Evolutionary conservation across 2,888 invertebrate species (phyloP).

Genomic region (Zaprionus obscuricornis): DNA sequence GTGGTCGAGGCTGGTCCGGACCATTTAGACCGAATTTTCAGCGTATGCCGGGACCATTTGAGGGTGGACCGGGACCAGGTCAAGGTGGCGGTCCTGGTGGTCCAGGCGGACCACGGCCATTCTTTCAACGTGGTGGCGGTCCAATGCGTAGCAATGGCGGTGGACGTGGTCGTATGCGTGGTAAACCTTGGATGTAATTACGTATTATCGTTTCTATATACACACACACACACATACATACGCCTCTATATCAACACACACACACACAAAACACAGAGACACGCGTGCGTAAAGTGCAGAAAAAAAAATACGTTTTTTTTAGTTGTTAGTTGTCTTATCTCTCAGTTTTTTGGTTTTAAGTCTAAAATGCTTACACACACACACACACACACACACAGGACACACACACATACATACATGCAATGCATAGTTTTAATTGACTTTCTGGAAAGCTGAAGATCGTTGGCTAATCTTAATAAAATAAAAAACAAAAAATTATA

Average conservation of each 20-base stretch:
- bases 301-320: no score
- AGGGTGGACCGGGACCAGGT: slow-evolving; percentile 42
- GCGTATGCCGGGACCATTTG: slow-evolving; percentile 63
- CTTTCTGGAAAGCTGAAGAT: slow-evolving; percentile 28
- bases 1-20: slow-evolving; percentile 69
- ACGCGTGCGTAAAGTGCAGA: no score
- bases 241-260: slow-evolving; percentile 20
- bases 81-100: slow-evolving; percentile 60
- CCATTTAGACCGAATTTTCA: slow-evolving; percentile 71
- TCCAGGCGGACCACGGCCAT: slow-evolving; percentile 73
- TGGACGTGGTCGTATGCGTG: slow-evolving; percentile 80
- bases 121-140: slow-evolving; percentile 56
- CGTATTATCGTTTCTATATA: slow-evolving; percentile 52
- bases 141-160: slow-evolving; percentile 62
- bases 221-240: slow-evolving; percentile 6
- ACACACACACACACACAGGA: slow-evolving; percentile 18
- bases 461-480: slow-evolving; percentile 44
- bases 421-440: slow-evolving; percentile 35
- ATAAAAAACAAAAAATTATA: background rate
- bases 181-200: slow-evolving; percentile 80
- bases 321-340: no score
- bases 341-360: no score
- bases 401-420: slow-evolving; percentile 7
- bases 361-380: no score
- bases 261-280: no score